Base-by-base conservation (phyloP, 2,888 invertebrate genomes). In the Drosophila imparisetae region DNA sequence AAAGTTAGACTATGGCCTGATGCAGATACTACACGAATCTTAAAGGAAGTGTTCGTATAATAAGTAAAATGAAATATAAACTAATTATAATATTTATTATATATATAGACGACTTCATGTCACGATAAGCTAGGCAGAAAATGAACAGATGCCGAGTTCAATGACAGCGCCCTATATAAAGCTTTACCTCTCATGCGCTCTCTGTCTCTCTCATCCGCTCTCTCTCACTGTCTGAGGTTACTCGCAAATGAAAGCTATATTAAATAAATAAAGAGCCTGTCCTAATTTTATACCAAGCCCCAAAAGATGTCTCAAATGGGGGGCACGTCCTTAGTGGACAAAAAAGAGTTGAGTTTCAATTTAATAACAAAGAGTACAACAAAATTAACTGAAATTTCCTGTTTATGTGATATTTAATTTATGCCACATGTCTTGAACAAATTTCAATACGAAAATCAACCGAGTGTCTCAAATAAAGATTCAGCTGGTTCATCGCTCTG, bases 91-190 rank as follows among this genome's bases (percentile, higher is more conserved):
- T 32, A 24, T 49, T 18, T 36, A 11, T 18, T 55, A 53, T 49
- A 45, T 53, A 57, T 24, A 32, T 38, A 6, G 21, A 52, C 48
- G 21, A 52, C 48, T 42, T 75, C 60, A 53, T 32, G 34, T 30
- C 34, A 40, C 24, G 65, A 78, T 68, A 68, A 80, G 65, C 42
- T 21, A n/a, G 3, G 15, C 40, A 27, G 34, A 53, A 27, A 53
- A 65, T 45, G 11, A 40, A 58, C 34, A 71, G 53, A 45, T 45
- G 48, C 4, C 42, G 59, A 79, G 80, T 80, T 80, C 78, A 78
- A 76, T 69, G 80, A 78, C 78, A 72, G 72, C 66, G 80, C 54
- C 71, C 76, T 57, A 78, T 71, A 67, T 78, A 71, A 48, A 55
- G 61, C 38, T 30, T 30, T 15, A 29, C 59, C 36, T 54, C 36